phyloP scores from a whole-genome alignment of 2,888 invertebrate genomes.

The Trissolcus brochymenae region DNA sequence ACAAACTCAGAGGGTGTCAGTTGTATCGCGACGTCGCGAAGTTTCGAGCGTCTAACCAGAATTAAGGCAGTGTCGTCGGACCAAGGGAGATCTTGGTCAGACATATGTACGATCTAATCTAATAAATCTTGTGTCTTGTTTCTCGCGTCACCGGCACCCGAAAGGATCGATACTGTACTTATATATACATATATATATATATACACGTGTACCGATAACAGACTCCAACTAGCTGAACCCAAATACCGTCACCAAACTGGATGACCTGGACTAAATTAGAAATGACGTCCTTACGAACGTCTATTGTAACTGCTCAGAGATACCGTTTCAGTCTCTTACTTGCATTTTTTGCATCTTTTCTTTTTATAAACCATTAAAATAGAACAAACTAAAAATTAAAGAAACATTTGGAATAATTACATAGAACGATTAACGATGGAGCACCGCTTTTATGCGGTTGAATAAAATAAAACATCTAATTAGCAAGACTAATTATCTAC shows the following conservation, averaged over 20 bases:
- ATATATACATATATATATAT: conserved; percentile 2
- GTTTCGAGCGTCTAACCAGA: conserved; percentile 48
- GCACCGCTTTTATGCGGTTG: no score
- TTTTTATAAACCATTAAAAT: no score
- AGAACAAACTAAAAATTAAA: no score
- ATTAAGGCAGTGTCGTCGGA: conserved; percentile 40
- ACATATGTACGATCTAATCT: conserved; percentile 63
- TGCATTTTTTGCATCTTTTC: no score
- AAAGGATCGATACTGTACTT: conserved; percentile 59
- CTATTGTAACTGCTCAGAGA: no score
- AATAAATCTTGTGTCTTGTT: conserved; percentile 63
- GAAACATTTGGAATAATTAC: no score
- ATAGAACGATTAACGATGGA: no score
- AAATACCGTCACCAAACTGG: not conserved
- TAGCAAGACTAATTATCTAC: no score
- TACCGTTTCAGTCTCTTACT: no score
- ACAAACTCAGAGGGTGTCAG: not conserved
- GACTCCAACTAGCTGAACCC: not conserved
- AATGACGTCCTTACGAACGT: no score
- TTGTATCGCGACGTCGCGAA: conserved; percentile 34
- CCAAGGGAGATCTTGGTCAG: conserved; percentile 51
- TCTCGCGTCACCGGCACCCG: conserved; percentile 59
- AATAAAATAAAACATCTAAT: no score
- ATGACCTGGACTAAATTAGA: not conserved
- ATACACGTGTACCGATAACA: not conserved